Base-by-base conservation (phyloP, 2,888 invertebrate species). In the Thereva unica region DNA sequence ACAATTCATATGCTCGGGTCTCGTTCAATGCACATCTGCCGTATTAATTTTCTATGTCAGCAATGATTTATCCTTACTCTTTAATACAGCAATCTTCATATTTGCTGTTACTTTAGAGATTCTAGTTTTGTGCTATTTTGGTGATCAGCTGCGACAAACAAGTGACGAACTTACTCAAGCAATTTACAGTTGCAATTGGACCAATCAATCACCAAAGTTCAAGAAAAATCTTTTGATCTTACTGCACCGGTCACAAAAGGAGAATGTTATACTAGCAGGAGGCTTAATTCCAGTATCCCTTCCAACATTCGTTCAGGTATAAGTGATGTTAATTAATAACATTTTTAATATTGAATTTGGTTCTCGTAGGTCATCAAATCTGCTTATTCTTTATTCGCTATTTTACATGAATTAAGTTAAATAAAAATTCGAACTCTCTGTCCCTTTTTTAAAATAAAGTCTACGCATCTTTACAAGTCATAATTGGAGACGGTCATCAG, bases 101-200 rank as follows among this genome's bases (percentile, higher is more conserved):
- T 73, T 82, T 10, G 83, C 84, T 1, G 84, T 85, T 77, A 75
- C 84, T 47, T 77, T 84, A 0, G 85, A 85, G 72, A 78, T 84
- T 41, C 82, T 83, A 53, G 74, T 85, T 4, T 83, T 84, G 67
- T 85, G 85, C 73, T 85, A 83, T 80, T 84, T 83, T 64, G 85
- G 85, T 0, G 83, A 83, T 69, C 81, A 82, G 65, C 78, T 85
- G 50, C 84, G 83, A 5, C 71, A 76, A 4, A 76, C 84, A 82
- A 85, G 85, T 70, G 79, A 82, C 71, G 75, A 80, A 1, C 77
- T 86, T 3, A 78, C 82, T 0, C 79, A 83, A 41, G 81, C 81
- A 54, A 74, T 85, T 70, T 86, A 85, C 72, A 79, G 81, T 59
- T 83, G 84, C 69, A 82, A 82, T 3, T 86, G 86, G 86, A 79